Evolutionary conservation across 2,888 invertebrate species (phyloP), one percentile per base, ranked within the genome.

Genomic region (Ichneumoninae sp.): DNA sequence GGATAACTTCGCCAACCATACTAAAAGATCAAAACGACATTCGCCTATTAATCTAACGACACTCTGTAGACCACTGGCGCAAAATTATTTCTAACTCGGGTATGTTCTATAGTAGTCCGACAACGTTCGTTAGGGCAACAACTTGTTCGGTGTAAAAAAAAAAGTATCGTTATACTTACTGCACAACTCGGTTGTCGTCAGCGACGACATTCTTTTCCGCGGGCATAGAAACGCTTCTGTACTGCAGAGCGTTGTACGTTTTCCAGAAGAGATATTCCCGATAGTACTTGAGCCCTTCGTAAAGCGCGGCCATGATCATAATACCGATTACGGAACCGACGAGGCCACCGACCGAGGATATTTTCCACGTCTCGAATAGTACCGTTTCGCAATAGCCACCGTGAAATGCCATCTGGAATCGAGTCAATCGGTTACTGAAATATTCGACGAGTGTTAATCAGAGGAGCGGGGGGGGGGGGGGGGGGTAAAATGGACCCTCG

Each of bases 281-380:
- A 88, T 96, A 96, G 94, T 98, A 98, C 94, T 99, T 99, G 3
- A 99, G 95, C 0, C 98, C 99, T 95, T 99, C 99, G 94, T 99
- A 99, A 36, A 98, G 94, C 75, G 98, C 96, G 6, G 98, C 98
- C 96, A 99, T 96, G 86, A 98, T 95, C 92, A 99, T 98, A 90
- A 99, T 98, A 66, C 97, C 97, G 87, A 99, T 94, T 95, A 98
- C 98, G 4, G 99, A 98, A 63, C 97, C 97, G 82, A 99, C 94
- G 89, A 99, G 95, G 82, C 97, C 97, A 65, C 96, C 96, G 78
- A 96, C 93, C 26, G 96, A 96, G 50, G 95, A 95, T 78, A 97
- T 96, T 90, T 95, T 95, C 98, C 98, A 98, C 94, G 96, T 96
- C 79, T 97, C 95, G 93, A 98, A 98, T 4, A 98, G 95, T 81